Evolutionary conservation across 2,888 invertebrate genomes (phyloP), one percentile per base, ranked within the genome.

Genomic region (Agrilus cyanescens): DNA sequence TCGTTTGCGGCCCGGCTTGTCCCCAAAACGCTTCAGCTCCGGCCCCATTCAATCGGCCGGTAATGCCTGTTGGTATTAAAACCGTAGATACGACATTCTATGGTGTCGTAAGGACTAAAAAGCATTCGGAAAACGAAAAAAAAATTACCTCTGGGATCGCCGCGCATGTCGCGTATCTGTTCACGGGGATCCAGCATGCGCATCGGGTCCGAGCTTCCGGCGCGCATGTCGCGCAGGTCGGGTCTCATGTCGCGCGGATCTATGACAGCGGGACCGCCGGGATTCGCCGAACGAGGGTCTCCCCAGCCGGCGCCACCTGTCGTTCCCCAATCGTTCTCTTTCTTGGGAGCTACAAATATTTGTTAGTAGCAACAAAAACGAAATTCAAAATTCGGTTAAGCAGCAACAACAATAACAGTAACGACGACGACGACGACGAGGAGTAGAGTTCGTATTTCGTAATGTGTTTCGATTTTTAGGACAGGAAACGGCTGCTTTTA

Each of bases 11-110:
- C 14, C 60, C 63, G 10, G 70, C 68, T 47, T 71, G 84, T 31
- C 78, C 80, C 86, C 87, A 88, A 81, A 87, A 87, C 1, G 71
- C 70, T 53, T 86, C 81, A 0, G 78, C 62, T 33, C 63, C 74
- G 7, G 76, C 80, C 2, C 87, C 87, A 59, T 87, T 88, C 43
- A 88, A 73, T 10, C 88, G 74, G 12, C 88, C 88, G 12, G 86
- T 86, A 55, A 87, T 86, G 32, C 67, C 66, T 62, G 43, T 33
- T 15, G 20, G 42, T 33, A 44, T 7, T 29, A 44, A 34, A 33
- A 32, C 33, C 12, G 30, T 32, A 36, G 18, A 13, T 25, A 10
- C 31, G 12, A 30, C 31, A 30, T 30, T 30, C 31, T 30, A 8
- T 12, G 13, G 8, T 33, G 33, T 15, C 15, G 4, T 14, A 33